These are phyloP conservation scores for Colossoma macropomum DNA, from an alignment of 2,113 vertebrate genomes.

Conservation along the genomic window DNA sequence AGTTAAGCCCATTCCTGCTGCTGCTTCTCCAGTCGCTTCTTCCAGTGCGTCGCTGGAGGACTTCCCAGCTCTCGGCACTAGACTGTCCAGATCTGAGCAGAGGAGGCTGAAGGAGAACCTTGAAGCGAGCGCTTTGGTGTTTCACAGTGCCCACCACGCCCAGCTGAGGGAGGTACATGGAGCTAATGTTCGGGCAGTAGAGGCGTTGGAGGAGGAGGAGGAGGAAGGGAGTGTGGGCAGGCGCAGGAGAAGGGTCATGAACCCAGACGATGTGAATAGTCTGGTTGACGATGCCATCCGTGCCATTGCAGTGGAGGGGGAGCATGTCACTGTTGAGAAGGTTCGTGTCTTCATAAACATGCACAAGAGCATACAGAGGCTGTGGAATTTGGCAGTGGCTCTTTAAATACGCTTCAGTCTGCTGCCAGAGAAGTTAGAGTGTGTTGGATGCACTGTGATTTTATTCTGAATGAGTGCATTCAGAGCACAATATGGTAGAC, in stretches of 20 bases:
- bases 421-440: too few relatives aligned
- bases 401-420: too few relatives aligned
- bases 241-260: constrained; percentile 33
- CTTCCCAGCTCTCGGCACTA: constrained; percentile 65
- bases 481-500: too few relatives aligned
- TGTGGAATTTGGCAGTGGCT: too few relatives aligned
- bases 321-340: constrained; percentile 74
- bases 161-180: constrained; percentile 73
- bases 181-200: constrained; percentile 66
- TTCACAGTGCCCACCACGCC: constrained; percentile 63
- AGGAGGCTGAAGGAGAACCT: constrained; percentile 40
- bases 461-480: too few relatives aligned
- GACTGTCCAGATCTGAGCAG: constrained; percentile 56
- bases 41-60: constrained; percentile 41
- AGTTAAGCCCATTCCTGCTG: neutral
- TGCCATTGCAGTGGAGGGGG: constrained; percentile 72
- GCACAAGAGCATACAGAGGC: neutral
- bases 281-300: constrained; percentile 70
- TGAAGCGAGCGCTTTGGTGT: constrained; percentile 40
- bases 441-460: too few relatives aligned
- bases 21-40: neutral
- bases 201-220: constrained; percentile 56
- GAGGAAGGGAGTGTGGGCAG: constrained; percentile 15
- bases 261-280: constrained; percentile 57
- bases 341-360: constrained; percentile 53